These are phyloP conservation scores for Ariolimax columbianus DNA, from an alignment of 2,888 invertebrate genomes.

Conservation along the genomic window DNA sequence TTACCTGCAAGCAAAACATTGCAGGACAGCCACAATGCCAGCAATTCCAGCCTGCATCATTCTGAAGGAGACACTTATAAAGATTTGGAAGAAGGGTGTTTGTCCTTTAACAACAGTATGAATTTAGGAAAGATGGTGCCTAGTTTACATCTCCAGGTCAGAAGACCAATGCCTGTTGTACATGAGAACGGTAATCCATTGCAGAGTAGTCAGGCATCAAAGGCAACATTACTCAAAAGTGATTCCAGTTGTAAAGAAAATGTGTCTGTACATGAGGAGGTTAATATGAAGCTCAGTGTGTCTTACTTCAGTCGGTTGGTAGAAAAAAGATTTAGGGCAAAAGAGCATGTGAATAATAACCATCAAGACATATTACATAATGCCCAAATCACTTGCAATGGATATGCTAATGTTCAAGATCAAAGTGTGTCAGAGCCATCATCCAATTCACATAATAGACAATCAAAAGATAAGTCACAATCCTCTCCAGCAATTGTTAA, in stretches of 20 bases:
- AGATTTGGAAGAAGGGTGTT: too few relatives aligned
- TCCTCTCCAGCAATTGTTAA: background rate
- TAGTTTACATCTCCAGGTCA: background rate
- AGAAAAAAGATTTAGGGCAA: background rate
- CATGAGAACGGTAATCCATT: background rate
- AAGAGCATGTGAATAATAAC: background rate
- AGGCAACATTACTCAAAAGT: background rate
- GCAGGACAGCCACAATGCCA: background rate
- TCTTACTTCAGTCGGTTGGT: conserved; percentile 18
- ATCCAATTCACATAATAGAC: background rate
- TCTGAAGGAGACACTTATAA: background rate
- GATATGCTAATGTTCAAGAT: background rate
- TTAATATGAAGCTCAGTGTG: background rate
- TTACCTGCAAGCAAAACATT: background rate
- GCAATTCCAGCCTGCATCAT: background rate
- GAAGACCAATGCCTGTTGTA: background rate
- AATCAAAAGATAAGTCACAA: background rate
- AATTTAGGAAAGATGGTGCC: background rate
- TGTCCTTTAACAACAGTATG: background rate
- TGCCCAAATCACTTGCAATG: background rate
- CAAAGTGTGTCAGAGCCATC: background rate
- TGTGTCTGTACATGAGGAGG: background rate
- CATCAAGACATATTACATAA: background rate
- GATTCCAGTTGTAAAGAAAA: background rate
- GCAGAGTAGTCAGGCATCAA: background rate